phyloP scores from a whole-genome alignment of 2,888 invertebrate species.

The Cinara cedri region DNA sequence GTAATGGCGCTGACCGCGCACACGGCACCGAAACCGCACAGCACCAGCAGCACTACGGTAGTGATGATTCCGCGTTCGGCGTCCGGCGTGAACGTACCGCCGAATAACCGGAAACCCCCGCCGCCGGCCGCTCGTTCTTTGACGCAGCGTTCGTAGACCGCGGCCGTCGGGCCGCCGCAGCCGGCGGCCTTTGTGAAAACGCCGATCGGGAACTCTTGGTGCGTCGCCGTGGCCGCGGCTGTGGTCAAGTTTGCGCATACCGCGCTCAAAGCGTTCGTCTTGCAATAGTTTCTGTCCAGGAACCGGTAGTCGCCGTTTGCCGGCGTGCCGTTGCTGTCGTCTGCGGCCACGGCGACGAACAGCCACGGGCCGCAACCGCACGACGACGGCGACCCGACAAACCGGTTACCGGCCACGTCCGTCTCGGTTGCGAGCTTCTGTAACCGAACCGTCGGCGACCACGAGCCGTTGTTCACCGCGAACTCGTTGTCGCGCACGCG shows the following conservation, averaged over 20 bases:
- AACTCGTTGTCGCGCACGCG: slow-evolving; percentile 26
- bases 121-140: background rate
- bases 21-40: slow-evolving; percentile 62
- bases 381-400: background rate
- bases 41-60: slow-evolving; percentile 61
- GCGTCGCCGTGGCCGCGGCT: background rate
- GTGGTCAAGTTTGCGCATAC: slow-evolving; percentile 60
- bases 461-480: background rate
- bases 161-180: slow-evolving; percentile 69
- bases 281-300: slow-evolving; percentile 63
- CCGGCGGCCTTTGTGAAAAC: slow-evolving; percentile 65
- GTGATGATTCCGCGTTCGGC: slow-evolving; percentile 35
- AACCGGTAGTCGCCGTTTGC: slow-evolving; percentile 63
- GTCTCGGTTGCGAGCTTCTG: background rate
- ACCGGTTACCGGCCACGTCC: slow-evolving; percentile 12
- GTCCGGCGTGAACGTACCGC: background rate
- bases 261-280: slow-evolving; percentile 66
- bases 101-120: background rate
- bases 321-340: slow-evolving; percentile 62
- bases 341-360: background rate
- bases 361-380: slow-evolving; percentile 21
- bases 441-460: slow-evolving; percentile 19
- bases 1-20: slow-evolving; percentile 57
- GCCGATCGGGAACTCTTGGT: background rate
- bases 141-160: background rate